Conservation (phyloP, 1,140 invertebrate genomes). For the Dreissena polymorpha region DNA sequence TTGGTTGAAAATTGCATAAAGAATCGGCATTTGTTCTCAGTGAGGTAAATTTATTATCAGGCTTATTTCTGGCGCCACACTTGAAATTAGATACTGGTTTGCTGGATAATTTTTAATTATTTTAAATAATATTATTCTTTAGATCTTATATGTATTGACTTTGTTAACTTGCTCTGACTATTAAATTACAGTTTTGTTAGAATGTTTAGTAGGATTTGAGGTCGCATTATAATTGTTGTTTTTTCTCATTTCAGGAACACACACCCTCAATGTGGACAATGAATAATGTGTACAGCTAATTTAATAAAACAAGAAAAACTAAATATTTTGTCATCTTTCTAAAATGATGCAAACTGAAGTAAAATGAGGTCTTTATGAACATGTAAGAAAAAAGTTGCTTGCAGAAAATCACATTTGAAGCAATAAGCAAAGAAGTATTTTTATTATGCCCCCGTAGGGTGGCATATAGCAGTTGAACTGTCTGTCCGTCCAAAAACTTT, state of each 20-base stretch:
- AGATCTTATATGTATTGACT: not conserved
- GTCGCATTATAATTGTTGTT: constrained; percentile 11
- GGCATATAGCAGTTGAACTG: too few relatives aligned
- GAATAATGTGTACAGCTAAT: constrained; percentile 63
- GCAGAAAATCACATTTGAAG: too few relatives aligned
- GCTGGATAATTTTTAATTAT: not conserved
- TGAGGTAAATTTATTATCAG: too few relatives aligned
- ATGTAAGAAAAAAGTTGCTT: too few relatives aligned
- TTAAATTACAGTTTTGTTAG: not conserved
- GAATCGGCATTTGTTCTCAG: not conserved
- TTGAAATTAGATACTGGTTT: too few relatives aligned
- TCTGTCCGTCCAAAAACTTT: too few relatives aligned
- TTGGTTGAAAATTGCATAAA: not conserved
- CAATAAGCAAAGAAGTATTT: too few relatives aligned
- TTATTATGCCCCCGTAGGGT: too few relatives aligned
- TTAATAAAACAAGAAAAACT: constrained; percentile 52
- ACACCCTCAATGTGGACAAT: constrained; percentile 73
- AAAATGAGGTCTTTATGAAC: too few relatives aligned
- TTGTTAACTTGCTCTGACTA: not conserved
- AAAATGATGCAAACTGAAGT: too few relatives aligned
- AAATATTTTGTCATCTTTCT: not conserved
- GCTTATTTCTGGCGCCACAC: too few relatives aligned
- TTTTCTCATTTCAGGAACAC: constrained; percentile 68
- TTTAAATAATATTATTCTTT: not conserved
- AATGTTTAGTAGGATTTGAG: not conserved